Evolutionary conservation across 2,888 invertebrate genomes (phyloP).

Genomic region (Steinernema hermaphroditum): DNA sequence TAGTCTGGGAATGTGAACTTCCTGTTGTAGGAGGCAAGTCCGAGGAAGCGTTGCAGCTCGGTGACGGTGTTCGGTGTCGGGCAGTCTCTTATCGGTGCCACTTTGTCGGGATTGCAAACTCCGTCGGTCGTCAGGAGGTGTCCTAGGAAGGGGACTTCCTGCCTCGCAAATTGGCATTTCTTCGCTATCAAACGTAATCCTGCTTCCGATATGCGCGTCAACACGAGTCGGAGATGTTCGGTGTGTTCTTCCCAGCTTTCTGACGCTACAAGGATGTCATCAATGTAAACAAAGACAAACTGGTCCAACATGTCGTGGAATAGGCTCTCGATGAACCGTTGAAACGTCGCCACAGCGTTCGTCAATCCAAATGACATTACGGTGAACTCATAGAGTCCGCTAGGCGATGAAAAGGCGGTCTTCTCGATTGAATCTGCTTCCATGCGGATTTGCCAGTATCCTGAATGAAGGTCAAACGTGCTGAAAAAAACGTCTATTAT

Average conservation of each 20-base stretch:
- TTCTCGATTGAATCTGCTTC: conserved; percentile 40
- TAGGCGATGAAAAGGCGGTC: conserved; percentile 48
- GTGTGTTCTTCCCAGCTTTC: conserved; percentile 37
- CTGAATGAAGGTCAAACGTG: conserved; percentile 45
- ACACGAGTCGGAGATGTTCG: conserved; percentile 35
- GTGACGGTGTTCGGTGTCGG: conserved; percentile 35
- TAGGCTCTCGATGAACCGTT: conserved; percentile 47
- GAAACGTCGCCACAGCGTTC: conserved; percentile 54
- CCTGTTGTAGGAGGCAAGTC: conserved; percentile 45
- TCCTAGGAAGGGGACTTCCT: conserved; percentile 34
- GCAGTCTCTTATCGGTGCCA: conserved; percentile 28
- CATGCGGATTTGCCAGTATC: conserved; percentile 52
- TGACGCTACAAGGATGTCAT: conserved; percentile 49
- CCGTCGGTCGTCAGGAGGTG: conserved; percentile 32
- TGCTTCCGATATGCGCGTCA: conserved; percentile 32
- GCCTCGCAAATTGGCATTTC: conserved; percentile 33
- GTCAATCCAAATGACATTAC: conserved; percentile 56
- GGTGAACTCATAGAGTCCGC: conserved; percentile 49
- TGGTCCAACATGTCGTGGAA: conserved; percentile 35
- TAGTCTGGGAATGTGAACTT: conserved; percentile 48
- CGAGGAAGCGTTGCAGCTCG: conserved; percentile 44
- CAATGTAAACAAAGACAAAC: conserved; percentile 44
- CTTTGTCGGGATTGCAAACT: conserved; percentile 32
- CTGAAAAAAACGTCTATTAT: conserved; percentile 39
- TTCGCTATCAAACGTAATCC: conserved; percentile 32